Evolutionary conservation across 2,797 vertebrate genomes (phyloP).

Genomic region (Spizella passerina): DNA sequence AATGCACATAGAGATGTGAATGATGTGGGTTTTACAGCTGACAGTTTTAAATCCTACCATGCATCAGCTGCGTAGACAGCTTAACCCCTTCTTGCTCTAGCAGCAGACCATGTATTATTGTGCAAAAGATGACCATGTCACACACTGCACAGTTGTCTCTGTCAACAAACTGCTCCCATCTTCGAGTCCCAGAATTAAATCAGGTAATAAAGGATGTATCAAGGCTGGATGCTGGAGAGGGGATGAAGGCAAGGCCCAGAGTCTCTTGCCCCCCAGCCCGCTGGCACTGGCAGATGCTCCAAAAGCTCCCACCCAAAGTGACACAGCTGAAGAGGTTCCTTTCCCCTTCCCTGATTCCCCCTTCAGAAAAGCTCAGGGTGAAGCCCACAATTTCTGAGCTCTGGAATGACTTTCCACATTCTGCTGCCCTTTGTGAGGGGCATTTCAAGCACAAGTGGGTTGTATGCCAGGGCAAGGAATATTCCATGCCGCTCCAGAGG

Average conservation of each 20-base stretch:
- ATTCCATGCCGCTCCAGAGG: background rate
- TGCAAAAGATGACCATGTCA: background rate
- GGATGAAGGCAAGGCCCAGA: background rate
- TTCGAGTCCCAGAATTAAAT: background rate
- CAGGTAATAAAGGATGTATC: background rate
- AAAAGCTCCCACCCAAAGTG: background rate
- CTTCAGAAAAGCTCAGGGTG: background rate
- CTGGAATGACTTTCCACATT: background rate
- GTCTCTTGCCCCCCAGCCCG: background rate
- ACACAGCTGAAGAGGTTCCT: accelerated
- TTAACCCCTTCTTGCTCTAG: slow-evolving; percentile 35
- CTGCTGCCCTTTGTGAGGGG: accelerated
- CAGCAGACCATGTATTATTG: background rate
- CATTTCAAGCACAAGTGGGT: background rate
- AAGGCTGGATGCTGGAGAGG: background rate
- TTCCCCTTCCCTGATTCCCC: background rate
- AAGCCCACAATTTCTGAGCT: background rate
- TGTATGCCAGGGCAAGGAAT: background rate
- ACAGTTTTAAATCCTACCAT: slow-evolving; percentile 30
- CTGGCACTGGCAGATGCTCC: background rate
- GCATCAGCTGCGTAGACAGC: background rate
- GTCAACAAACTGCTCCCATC: background rate
- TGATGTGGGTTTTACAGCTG: slow-evolving; percentile 18
- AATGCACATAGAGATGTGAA: slow-evolving; percentile 2
- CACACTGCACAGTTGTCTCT: background rate